phyloP scores from a whole-genome alignment of 2,113 vertebrate species.

The Ciconia stormi region DNA sequence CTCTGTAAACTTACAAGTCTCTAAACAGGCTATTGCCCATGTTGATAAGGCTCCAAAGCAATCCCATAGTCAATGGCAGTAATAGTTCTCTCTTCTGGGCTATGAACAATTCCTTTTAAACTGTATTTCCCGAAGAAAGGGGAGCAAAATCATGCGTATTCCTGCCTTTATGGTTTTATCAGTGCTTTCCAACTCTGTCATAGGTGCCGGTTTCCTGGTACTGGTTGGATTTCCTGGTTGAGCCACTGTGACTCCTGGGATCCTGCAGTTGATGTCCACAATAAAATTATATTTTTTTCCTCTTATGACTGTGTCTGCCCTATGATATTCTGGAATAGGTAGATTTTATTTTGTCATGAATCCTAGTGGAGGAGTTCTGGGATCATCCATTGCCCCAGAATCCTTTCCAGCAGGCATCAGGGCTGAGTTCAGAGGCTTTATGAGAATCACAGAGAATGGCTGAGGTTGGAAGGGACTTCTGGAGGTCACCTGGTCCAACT shows the following conservation, averaged over 20 bases:
- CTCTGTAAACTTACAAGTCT: background rate
- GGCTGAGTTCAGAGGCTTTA: background rate
- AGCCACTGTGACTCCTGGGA: background rate
- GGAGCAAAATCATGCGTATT: background rate
- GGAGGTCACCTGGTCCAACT: background rate
- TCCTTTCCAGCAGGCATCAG: background rate
- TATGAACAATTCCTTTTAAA: background rate
- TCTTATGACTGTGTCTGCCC: background rate
- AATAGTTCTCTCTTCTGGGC: background rate
- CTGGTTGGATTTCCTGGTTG: background rate
- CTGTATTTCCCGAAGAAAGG: background rate
- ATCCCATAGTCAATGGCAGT: background rate
- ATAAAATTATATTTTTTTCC: background rate
- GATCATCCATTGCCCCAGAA: background rate
- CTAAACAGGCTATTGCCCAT: background rate
- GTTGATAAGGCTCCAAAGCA: background rate
- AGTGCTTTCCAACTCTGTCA: background rate
- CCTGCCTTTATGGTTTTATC: background rate
- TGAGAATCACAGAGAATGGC: background rate
- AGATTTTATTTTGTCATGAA: background rate
- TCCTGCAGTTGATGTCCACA: background rate
- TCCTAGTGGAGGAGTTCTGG: background rate
- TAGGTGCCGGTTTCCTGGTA: background rate
- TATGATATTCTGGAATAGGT: fast-evolving
- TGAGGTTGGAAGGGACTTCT: background rate